Evolutionary conservation across 1,140 invertebrate genomes (phyloP), one percentile per base, ranked within the genome.

Genomic region (Acromyrmex echinatior): DNA sequence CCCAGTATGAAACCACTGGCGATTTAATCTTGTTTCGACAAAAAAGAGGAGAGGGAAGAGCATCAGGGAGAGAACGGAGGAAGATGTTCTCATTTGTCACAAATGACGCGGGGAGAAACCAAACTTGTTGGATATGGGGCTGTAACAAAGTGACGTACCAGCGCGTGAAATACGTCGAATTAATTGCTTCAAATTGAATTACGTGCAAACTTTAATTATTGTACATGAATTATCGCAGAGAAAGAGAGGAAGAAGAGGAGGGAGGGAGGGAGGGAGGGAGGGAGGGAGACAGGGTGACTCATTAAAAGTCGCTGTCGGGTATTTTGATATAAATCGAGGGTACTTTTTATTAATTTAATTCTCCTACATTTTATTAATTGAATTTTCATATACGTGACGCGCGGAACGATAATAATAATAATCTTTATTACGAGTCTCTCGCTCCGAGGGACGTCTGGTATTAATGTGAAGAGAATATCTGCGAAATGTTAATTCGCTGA

Each of bases 401-500:
- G 60, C 76, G 58, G 62, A 68, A 80, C 16, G 39, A 49, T 68
- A 53, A 58, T 68, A 49, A 49, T 78, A 56, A 79, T 80, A 68
- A 79, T 79, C 45, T 80, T 68, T 68, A 80, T 80, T 80, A 80
- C 28, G 45, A 76, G 39, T 62, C 56, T n/a, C 62, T 5, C n/a
- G 62, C 3, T 53, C 3, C 62, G 25, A 51, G 62, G 6, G 45
- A 53, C 18, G 39, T 51, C 18, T 51, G 77, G 53, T 66, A 79
- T 79, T 66, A 51, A 45, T 35, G 62, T 12, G 77, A 51, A 68
- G 45, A 31, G 62, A 68, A 35, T 80, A 80, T 21, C 25, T 80
- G n/a, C 35, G 77, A 80, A 80, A 80, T 80, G 77, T 80, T 80
- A 80, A 80, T 80, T 80, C 28, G 45, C 25, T 2, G 73, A 25